These are phyloP conservation scores for Drosophila bocki DNA, from an alignment of 1,140 invertebrate species.

Conservation along the genomic window DNA sequence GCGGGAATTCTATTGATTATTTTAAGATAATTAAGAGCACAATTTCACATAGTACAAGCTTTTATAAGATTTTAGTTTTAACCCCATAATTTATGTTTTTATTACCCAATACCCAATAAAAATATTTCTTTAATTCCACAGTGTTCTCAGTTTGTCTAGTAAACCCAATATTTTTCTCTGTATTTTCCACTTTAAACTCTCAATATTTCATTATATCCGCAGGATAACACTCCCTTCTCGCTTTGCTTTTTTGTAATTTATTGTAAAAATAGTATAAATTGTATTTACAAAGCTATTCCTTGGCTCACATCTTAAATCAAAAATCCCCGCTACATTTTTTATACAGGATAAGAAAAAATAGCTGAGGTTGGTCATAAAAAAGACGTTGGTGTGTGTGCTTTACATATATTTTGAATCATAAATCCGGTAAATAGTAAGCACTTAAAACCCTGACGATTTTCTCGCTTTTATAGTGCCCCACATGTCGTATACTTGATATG, in stretches of 20 bases:
- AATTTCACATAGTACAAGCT: not conserved
- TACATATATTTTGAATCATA: conserved; percentile 15
- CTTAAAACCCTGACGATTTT: conserved; percentile 15
- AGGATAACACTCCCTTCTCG: conserved; percentile 7
- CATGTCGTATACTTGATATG: conserved; percentile 72
- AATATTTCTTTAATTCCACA: no score
- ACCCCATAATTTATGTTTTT: no score
- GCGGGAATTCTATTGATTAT: no score
- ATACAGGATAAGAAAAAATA: not conserved
- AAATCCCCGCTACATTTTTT: not conserved
- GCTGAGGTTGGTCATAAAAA: not conserved
- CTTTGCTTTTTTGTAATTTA: conserved; percentile 50
- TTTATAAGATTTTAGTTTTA: not conserved
- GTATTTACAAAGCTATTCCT: conserved; percentile 37
- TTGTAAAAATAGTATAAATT: conserved; percentile 72
- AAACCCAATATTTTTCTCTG: no score
- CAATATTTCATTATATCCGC: conserved; percentile 66
- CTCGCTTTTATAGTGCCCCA: conserved; percentile 25
- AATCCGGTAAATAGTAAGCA: conserved; percentile 28
- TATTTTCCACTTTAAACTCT: conserved; percentile 16
- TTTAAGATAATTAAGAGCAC: no score
- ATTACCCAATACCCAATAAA: no score
- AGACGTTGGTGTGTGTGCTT: not conserved
- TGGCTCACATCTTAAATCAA: not conserved
- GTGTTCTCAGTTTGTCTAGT: no score